Base-by-base conservation (phyloP, 2,113 vertebrate species). In the Stercorarius parasiticus region DNA sequence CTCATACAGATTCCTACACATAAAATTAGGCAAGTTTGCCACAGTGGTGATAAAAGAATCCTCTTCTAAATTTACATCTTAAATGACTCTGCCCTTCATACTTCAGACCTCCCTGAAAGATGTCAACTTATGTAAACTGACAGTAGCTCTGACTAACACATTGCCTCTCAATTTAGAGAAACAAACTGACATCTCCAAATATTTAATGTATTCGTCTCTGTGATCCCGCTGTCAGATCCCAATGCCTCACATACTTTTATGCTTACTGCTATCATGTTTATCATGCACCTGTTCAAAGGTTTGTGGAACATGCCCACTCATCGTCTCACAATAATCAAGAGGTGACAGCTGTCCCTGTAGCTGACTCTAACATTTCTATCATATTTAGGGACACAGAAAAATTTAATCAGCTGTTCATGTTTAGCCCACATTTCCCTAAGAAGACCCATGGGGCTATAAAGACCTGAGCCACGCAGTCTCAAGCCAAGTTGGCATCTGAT, bases 211-310 rank as follows among this genome's bases (percentile, higher is more conserved):
- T 62, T 93, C 76, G 71, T 25, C 59, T 74, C 92, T 67, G 0
- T 29, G 77, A 74, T 71, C 80, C 66, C 20, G 47, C 15, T 1
- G n/a, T 69, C 80, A 79, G 56, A 84, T 13, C 83, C 56, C 49
- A 81, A 32, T 76, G 88, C 65, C 73, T 89, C 77, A 72, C 94
- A 65, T 82, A 71, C 65, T 93, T 61, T 16, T 45, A 6, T 27
- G 42, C 59, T 93, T 82, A 84, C 52, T 74, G 52, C 81, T 82
- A 59, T 53, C 72, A 13, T n/a, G 16, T 86, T 90, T 56, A n/a
- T n/a, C n/a, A n/a, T 91, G 82, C 97, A 97, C 76, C 95, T 96
- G 94, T 94, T 96, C 82, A 84, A 88, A 93, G 80, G 82, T 88
- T 88, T 19, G 10, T 45, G 45, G 27, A 85, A 92, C 43, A 59